Conservation (phyloP, 2,797 vertebrate genomes). For the Enteromius anoplus region DNA sequence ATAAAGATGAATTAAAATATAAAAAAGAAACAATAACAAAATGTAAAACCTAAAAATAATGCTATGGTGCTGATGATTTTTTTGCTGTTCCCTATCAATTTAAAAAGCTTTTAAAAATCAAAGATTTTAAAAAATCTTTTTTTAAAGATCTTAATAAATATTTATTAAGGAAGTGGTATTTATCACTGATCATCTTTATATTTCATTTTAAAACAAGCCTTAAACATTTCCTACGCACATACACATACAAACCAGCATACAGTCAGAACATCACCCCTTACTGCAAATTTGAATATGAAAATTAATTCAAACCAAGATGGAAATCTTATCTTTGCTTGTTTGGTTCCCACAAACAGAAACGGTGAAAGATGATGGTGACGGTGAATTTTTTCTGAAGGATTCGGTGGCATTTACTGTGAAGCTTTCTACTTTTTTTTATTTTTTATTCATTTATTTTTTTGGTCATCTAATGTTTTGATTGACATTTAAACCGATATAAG, state of each 20-base stretch:
- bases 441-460: neutral
- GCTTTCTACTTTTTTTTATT: neutral
- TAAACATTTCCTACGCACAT: neutral
- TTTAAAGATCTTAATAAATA: neutral
- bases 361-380: neutral
- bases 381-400: neutral
- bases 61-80: neutral
- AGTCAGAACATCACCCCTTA: constrained; percentile 16
- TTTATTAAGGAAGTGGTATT: neutral
- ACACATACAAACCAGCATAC: neutral
- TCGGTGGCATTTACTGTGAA: neutral
- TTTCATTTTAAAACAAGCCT: neutral
- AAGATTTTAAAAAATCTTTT: no score
- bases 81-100: neutral
- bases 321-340: neutral
- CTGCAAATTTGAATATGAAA: constrained; percentile 56
- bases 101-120: neutral
- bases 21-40: no score
- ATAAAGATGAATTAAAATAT: neutral
- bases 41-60: neutral
- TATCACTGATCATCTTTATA: neutral
- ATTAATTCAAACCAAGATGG: constrained; percentile 51
- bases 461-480: neutral
- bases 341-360: neutral
- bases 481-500: neutral